These are phyloP conservation scores for Zygothrica quintamaculata DNA, from an alignment of 2,888 invertebrate genomes.

Conservation along the genomic window DNA sequence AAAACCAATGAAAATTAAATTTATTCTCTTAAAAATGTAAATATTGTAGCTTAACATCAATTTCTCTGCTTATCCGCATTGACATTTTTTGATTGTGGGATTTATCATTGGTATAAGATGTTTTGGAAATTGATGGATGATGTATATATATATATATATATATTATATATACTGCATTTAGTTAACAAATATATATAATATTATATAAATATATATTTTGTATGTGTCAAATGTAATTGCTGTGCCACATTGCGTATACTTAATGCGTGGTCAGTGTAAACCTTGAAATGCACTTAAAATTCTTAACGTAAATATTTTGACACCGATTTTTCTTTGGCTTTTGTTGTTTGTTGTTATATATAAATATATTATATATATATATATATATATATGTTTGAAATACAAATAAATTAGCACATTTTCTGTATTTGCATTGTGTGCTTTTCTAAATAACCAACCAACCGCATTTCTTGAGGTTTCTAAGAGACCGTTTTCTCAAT, in stretches of 20 bases:
- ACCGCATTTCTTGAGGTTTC: constrained; percentile 64
- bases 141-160: no score
- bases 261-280: constrained; percentile 40
- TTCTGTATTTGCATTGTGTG: constrained; percentile 65
- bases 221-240: constrained; percentile 29
- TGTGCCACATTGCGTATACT: constrained; percentile 62
- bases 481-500: constrained; percentile 38
- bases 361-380: constrained; percentile 5
- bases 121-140: no score
- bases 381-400: constrained; percentile 1
- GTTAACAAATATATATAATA: no score
- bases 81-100: no score
- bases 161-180: no score
- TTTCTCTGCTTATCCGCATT: no score
- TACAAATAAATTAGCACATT: constrained; percentile 61
- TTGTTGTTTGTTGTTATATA: constrained; percentile 16
- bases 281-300: constrained; percentile 75
- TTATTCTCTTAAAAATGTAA: no score
- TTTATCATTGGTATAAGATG: no score
- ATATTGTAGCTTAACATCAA: no score
- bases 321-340: constrained; percentile 68
- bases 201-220: no score
- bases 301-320: constrained; percentile 70
- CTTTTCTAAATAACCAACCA: constrained; percentile 71
- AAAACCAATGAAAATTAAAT: no score